Conservation (phyloP, 2,113 vertebrate genomes). For the Chaetodon trifascialis region DNA sequence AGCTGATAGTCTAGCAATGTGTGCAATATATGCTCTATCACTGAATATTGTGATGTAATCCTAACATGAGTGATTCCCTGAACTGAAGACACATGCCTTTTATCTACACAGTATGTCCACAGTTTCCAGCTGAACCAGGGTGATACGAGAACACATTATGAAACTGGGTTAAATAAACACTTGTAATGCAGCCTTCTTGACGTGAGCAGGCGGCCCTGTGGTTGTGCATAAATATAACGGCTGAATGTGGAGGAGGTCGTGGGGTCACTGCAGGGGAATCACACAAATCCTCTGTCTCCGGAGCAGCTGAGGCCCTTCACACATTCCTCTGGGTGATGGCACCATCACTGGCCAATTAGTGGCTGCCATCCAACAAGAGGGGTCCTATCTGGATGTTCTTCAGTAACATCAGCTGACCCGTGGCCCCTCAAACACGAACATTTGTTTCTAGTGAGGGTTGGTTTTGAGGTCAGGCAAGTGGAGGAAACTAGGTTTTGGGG, state of each 20-base stretch:
- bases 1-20: no score
- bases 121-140: neutral
- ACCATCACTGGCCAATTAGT: conserved; percentile 67
- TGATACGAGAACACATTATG: conserved; percentile 24
- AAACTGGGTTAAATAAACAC: conserved; percentile 67
- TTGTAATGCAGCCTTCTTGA: conserved; percentile 26
- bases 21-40: no score
- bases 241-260: conserved; percentile 42
- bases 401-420: conserved; percentile 42
- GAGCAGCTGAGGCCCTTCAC: conserved; percentile 60
- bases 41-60: no score
- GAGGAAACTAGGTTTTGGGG: conserved; percentile 34
- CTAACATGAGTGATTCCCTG: no score
- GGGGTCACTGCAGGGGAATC: conserved; percentile 46
- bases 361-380: conserved; percentile 56
- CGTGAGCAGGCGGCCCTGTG: neutral
- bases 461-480: conserved; percentile 20
- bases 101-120: neutral
- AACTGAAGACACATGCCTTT: neutral
- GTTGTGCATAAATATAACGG: conserved; percentile 42
- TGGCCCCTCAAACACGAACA: conserved; percentile 30
- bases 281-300: conserved; percentile 60
- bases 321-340: conserved; percentile 66
- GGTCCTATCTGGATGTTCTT: conserved; percentile 42
- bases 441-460: conserved; percentile 15